Base-by-base conservation (phyloP, 2,797 vertebrate species). In the Hylomyscus alleni region DNA sequence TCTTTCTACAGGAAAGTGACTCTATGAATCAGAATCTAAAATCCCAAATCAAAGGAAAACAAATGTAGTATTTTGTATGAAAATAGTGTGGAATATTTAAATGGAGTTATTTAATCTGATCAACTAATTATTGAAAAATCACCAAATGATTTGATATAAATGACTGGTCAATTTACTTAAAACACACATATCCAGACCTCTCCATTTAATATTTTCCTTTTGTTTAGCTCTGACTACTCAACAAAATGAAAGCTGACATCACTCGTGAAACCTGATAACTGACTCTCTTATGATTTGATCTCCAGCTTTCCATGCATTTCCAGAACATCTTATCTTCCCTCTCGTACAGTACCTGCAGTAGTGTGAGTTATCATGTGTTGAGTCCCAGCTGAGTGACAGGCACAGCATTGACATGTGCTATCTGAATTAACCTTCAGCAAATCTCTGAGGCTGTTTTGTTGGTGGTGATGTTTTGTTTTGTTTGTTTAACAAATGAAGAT, bases 11-110 rank as follows among this genome's bases (percentile, higher is more conserved):
- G 89, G 77, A 95, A 97, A 97, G 88, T 93, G 85, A 94, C 44
- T 97, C 88, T 95, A 72, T 82, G 91, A 89, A 95, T 96, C 91
- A 90, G 75, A 96, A 96, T 80, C 89, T 88, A 89, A 92, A 95
- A 94, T 90, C 65, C 76, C 82, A 96, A 93, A 90, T 82, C 65
- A 91, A 90, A 81, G 91, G 58, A 84, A 93, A 94, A 93, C 78
- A 89, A 96, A 72, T 91, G 20, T n/a, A 87, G 4, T 8, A 77
- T 75, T 96, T 96, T 34, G 47, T 34, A 73, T 77, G n/a, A 83
- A 91, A 93, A 90, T 60, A 85, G 19, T 58, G 31, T 65, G 34
- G 24, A 84, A 69, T 56, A 94, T 73, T 73, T 65, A 91, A 80
- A 73, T 69, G 89, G 65, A n/a, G 56, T 40, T 77, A 67, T 80